Percentiles rank a stretch among this genome's conserved stretches.
Conservation (phyloP, 2,888 invertebrate species). For the Xestia xanthographa region DNA sequence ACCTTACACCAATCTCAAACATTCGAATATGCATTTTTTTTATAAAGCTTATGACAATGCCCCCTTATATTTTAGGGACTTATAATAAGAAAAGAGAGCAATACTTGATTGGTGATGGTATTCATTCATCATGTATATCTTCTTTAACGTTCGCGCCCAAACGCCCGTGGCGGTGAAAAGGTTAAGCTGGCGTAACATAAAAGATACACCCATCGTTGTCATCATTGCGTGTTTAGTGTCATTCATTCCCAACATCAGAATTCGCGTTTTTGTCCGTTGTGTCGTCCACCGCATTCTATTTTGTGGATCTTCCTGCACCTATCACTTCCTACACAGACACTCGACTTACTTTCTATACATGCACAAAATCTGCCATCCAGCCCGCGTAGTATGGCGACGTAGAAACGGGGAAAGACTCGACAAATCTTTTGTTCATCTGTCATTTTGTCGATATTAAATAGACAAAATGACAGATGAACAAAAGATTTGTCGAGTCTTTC, state of each 20-base stretch:
- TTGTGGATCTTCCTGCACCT: constrained; percentile 37
- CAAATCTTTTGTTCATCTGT: too few species aligned
- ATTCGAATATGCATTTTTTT: constrained; percentile 8
- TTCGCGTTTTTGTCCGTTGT: constrained; percentile 39
- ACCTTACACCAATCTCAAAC: constrained; percentile 32
- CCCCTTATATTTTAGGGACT: constrained; percentile 13
- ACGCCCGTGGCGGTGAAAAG: constrained; percentile 55
- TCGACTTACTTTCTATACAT: constrained; percentile 25
- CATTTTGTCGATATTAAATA: too few species aligned
- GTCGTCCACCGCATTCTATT: constrained; percentile 32
- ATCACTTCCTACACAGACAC: constrained; percentile 29
- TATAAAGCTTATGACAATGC: not conserved
- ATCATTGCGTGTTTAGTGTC: constrained; percentile 21
- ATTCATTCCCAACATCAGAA: constrained; percentile 66
- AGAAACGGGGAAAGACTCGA: too few species aligned
- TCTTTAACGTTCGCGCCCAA: constrained; percentile 9
- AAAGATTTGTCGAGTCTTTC: too few species aligned
- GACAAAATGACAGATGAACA: too few species aligned
- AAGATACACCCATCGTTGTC: not conserved
- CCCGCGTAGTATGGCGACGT: too few species aligned
- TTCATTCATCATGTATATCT: not conserved
- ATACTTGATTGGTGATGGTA: constrained; percentile 3
- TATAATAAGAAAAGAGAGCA: constrained; percentile 12
- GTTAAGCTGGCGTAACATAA: constrained; percentile 9
- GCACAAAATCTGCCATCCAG: not conserved